phyloP scores from a whole-genome alignment of 1,140 invertebrate species.

The Drosophila novamexicana region DNA sequence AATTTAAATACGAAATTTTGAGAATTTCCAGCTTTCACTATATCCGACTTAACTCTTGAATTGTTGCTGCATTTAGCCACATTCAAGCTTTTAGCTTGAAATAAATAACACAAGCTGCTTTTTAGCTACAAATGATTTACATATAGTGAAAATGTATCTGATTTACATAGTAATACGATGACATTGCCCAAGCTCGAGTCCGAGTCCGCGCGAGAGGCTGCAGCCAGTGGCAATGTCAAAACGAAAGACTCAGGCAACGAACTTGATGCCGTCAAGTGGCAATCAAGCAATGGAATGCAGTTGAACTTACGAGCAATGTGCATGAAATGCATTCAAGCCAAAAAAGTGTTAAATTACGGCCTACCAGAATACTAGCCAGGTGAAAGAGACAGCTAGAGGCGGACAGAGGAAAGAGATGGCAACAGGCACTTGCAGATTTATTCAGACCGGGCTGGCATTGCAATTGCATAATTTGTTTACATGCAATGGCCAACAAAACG shows the following conservation, averaged over 20 bases:
- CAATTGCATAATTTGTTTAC: slow-evolving; percentile 80
- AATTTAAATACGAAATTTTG: too few species aligned
- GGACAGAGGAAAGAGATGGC: slow-evolving; percentile 18
- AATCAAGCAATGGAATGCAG: slow-evolving; percentile 71
- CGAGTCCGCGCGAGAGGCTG: neutral
- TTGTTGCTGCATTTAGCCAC: too few species aligned
- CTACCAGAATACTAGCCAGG: slow-evolving; percentile 36
- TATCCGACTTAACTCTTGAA: too few species aligned
- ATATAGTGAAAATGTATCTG: slow-evolving; percentile 25
- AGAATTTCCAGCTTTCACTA: too few species aligned
- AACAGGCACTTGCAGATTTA: slow-evolving; percentile 10
- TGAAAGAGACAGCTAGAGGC: slow-evolving; percentile 1
- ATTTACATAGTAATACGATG: slow-evolving; percentile 36
- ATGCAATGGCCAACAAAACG: slow-evolving; percentile 73
- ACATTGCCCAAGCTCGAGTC: slow-evolving; percentile 42
- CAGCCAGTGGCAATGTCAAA: slow-evolving; percentile 45
- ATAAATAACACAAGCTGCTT: too few species aligned
- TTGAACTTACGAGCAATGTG: slow-evolving; percentile 65
- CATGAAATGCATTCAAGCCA: slow-evolving; percentile 58
- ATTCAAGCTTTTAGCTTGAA: too few species aligned
- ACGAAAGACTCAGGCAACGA: slow-evolving; percentile 65
- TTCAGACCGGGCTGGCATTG: slow-evolving; percentile 42
- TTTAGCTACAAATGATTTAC: slow-evolving; percentile 6
- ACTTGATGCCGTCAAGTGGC: slow-evolving; percentile 64
- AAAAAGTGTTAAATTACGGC: slow-evolving; percentile 74